Evolutionary conservation across 2,888 invertebrate species (phyloP), one percentile per base, ranked within the genome.

Genomic region (Acanthosoma haemorrhoidale): DNA sequence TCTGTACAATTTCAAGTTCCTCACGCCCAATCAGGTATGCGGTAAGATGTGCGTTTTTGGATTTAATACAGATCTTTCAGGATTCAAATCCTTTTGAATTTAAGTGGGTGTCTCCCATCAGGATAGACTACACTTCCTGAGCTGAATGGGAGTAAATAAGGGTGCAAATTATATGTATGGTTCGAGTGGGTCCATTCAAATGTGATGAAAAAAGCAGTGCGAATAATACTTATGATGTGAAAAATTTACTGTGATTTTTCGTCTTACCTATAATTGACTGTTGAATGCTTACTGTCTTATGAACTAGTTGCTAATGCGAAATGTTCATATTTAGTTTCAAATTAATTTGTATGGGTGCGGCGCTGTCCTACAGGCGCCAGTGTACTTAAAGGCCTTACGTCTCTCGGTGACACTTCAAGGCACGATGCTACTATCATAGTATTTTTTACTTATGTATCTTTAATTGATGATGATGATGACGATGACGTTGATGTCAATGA

Each of bases 201-300:
- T 51, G 51, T 51, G 51, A 51, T 51, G 51, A 51, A 51, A n/a
- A 51, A 51, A 51, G 51, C 51, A 51, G 51, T 51, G 51, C 51
- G n/a, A n/a, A 51, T 51, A 51, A 51, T 13, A 25, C 21, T 4
- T 16, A 8, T 13, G 18, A 16, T n/a, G n/a, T n/a, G 4, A 51
- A 25, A 25, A 13, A 13, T 25, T 21, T 4, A 21, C 6, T 21
- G 18, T 51, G 2, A 29, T 21, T 51, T 25, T 51, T 21, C 25
- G n/a, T 51, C 51, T 51, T 51, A 51, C 51, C 51, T 29, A 51
- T 25, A 25, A 25, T 51, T 25, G 51, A 51, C 51, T 51, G 51
- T 25, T 25, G 51, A 51, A 51, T 51, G 51, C 5, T n/a, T 51
- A 3, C 18, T 43, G 29, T 51, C 8, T 51, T 51, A 51, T n/a